These are phyloP conservation scores for Karalla daura DNA, from an alignment of 2,797 vertebrate species.

Conservation along the genomic window DNA sequence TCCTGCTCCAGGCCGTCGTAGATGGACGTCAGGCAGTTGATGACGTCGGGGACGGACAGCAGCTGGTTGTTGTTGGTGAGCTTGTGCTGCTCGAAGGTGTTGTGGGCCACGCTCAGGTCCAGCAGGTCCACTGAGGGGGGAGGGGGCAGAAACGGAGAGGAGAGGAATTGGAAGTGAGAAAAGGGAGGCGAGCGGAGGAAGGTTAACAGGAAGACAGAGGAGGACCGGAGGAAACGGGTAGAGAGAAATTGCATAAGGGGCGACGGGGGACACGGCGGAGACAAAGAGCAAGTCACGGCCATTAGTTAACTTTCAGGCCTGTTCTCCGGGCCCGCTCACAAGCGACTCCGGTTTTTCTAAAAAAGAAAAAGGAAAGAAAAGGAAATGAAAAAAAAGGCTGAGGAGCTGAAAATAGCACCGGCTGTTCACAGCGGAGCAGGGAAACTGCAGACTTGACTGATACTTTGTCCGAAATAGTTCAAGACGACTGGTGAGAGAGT, in stretches of 20 bases:
- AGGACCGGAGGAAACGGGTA: background rate
- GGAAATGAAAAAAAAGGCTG: constrained; percentile 25
- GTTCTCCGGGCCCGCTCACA: constrained; percentile 31
- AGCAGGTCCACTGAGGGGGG: constrained; percentile 90
- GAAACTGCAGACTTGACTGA: constrained; percentile 42
- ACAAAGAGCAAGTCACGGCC: background rate
- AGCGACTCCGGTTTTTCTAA: constrained; percentile 17
- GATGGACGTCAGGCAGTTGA: constrained; percentile 93
- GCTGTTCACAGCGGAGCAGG: constrained; percentile 46
- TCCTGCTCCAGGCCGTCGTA: constrained; percentile 95
- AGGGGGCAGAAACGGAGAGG: background rate
- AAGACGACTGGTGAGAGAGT: constrained; percentile 34
- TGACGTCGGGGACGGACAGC: constrained; percentile 92
- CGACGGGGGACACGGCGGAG: background rate
- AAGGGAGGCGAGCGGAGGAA: background rate
- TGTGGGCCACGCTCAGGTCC: constrained; percentile 91
- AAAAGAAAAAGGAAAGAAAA: constrained; percentile 29
- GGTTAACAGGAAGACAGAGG: constrained; percentile 24
- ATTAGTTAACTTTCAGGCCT: constrained; percentile 39
- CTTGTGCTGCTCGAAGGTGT: constrained; percentile 93
- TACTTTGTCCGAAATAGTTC: constrained; percentile 53
- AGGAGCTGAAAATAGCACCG: constrained; percentile 29
- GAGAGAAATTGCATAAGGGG: background rate
- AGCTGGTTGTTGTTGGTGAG: constrained; percentile 91
- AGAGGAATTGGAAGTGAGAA: background rate